Conservation (phyloP, 2,113 vertebrate genomes). For the Rana temporaria region DNA sequence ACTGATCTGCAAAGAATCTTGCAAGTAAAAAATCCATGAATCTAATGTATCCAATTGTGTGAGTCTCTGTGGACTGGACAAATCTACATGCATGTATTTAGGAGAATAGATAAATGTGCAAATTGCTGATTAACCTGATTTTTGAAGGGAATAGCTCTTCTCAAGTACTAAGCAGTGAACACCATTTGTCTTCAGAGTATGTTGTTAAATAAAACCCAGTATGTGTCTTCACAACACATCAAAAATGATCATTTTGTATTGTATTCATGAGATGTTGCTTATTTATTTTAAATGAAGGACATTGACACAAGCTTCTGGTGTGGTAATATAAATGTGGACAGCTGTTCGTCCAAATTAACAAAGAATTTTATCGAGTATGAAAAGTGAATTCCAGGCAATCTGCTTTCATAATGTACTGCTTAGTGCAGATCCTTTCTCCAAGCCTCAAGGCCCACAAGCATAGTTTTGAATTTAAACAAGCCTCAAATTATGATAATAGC, state of each 20-base stretch:
- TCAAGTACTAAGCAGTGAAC: too few species aligned
- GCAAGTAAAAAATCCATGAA: too few species aligned
- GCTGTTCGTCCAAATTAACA: slow-evolving; percentile 66
- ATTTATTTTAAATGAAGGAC: slow-evolving; percentile 66
- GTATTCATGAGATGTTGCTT: slow-evolving; percentile 30
- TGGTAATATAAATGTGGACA: slow-evolving; percentile 64
- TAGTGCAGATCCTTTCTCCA: slow-evolving; percentile 61
- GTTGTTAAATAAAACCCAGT: too few species aligned
- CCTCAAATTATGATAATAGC: slow-evolving; percentile 68
- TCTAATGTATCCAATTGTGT: too few species aligned
- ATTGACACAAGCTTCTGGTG: slow-evolving; percentile 62
- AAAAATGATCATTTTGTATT: slow-evolving; percentile 2
- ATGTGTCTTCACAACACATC: slow-evolving; percentile 1
- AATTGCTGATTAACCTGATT: too few species aligned
- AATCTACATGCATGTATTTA: too few species aligned
- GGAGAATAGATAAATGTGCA: too few species aligned
- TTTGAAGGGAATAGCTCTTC: too few species aligned
- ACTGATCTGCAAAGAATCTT: too few species aligned
- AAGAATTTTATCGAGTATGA: slow-evolving; percentile 67
- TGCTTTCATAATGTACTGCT: slow-evolving; percentile 67
- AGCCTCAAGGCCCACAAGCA: slow-evolving; percentile 62
- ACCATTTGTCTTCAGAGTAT: too few species aligned
- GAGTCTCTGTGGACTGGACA: too few species aligned
- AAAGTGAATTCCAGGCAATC: slow-evolving; percentile 65
- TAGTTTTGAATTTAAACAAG: slow-evolving; percentile 71